Base-by-base conservation (phyloP, 2,888 invertebrate species). In the Cryptophagus acutangulus region DNA sequence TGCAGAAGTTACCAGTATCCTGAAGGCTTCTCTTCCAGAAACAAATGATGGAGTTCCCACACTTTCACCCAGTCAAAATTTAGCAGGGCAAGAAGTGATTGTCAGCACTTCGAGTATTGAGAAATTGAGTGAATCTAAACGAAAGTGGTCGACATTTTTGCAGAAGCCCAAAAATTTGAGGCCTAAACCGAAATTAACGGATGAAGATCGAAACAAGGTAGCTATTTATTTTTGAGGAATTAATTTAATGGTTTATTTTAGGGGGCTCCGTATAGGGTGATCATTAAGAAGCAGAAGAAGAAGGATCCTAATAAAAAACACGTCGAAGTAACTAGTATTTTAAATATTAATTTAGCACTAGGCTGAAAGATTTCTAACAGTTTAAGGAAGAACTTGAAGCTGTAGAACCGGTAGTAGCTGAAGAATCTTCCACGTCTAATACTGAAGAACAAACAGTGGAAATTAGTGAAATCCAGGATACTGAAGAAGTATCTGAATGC, bases 61-160 rank as follows among this genome's bases (percentile, higher is more conserved):
- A 4, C 12, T 26, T 4, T 12, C n/a, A 26, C 3, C n/a, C n/a
- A 26, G 26, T 14, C 46, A 51, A 41, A 49, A 51, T 29, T 45
- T 51, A 36, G 36, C 48, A n/a, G 48, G 46, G 12, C 47, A 48
- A 42, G 48, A 52, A 38, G 40, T 45, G 42, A 29, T 48, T 12
- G 20, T 41, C 12, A 20, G 31, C n/a, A 26, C 35, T 12, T 40
- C 26, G 26, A 37, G 40, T 3, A 25, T 16, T 9, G 36, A 34
- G 30, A 24, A 15, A 13, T 30, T 30, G 1, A 30, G 17, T 4
- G 28, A n/a, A n/a, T n/a, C n/a, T n/a, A n/a, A n/a, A 49, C 77
- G 75, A 52, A 78, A 78, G 52, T 82, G 80, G 74, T 84, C 87
- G 2, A 85, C 84, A 17, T 88, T 87, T 58, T 62, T 88, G 45